Base-by-base conservation (phyloP, 2,888 invertebrate genomes). In the Lasiommata megera region DNA sequence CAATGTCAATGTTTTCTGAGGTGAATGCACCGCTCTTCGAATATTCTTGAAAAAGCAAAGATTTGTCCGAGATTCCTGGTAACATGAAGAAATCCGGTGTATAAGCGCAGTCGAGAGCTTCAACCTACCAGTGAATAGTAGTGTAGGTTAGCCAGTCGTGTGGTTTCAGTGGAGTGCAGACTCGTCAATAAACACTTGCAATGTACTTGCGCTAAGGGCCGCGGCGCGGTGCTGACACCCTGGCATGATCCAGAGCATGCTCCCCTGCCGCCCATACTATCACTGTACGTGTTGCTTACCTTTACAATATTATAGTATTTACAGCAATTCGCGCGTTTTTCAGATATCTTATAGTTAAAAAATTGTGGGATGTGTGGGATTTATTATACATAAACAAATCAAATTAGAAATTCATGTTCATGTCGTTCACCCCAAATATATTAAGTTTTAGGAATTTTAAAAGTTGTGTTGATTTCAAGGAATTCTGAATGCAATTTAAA, bases 21-120 rank as follows among this genome's bases (percentile, higher is more conserved):
- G 41, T 23, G 41, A 41, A 41, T 40, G 40, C 18, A 41, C 41
- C 6, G 41, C n/a, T 43, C n/a, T 12, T 23, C 44, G 14, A 44
- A 12, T 28, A 28, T 44, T 28, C 43, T 14, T 28, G 14, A 44
- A 12, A 41, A 44, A 44, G 1, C 12, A 3, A 29, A 28, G 23
- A 40, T 23, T 41, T 23, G 6, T 3, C 3, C 6, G 9, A 44
- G 8, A 44, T 9, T 44, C 28, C 8, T 9, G 44, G 9, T 28
- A 8, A 29, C 28, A 29, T 29, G 14, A 12, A 29, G 14, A 28
- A 1, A 29, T 44, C 14, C 0, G 7, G 12, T 23, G 6, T 12
- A 12, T 7, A 6, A 12, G 28, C 28, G 7, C 14, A 6, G 12
- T 28, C 5, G 12, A 29, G 14, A 12, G 28, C 1, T 7, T 14